Percentiles rank a stretch among this genome's conserved stretches.
These are phyloP conservation scores for Mystacornis crossleyi DNA, from an alignment of 2,113 vertebrate genomes.

Conservation along the genomic window DNA sequence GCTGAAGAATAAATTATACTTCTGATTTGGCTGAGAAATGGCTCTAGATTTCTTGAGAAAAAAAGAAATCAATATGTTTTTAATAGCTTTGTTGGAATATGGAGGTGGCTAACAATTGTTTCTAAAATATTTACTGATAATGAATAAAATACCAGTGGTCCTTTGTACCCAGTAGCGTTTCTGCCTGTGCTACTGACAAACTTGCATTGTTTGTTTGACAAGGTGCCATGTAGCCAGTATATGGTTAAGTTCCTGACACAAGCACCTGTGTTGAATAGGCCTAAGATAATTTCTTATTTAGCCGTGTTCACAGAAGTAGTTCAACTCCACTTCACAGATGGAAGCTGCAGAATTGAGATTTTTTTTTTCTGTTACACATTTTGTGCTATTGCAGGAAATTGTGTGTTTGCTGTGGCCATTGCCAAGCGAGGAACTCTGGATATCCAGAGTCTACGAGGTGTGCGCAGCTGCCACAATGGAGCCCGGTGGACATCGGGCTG, in stretches of 20 bases:
- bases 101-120: not conserved
- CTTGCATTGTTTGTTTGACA: not conserved
- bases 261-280: not conserved
- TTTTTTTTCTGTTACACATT: not conserved
- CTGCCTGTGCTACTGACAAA: not conserved
- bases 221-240: not conserved
- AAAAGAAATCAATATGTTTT: not conserved
- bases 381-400: conserved; percentile 72
- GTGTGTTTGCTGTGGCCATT: conserved; percentile 85
- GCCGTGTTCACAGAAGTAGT: not conserved
- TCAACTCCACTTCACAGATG: not conserved
- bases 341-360: not conserved
- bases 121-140: not conserved
- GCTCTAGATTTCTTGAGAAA: not conserved
- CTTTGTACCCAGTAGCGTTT: not conserved
- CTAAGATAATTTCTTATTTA: not conserved
- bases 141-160: not conserved
- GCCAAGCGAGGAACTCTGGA: conserved; percentile 77
- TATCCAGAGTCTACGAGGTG: conserved; percentile 76
- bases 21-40: not conserved
- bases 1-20: not conserved
- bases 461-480: conserved; percentile 85
- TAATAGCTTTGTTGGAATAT: not conserved
- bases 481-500: conserved; percentile 88
- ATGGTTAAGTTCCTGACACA: not conserved